A percentile compares a stretch with the other conserved stretches of the same genome.
Conservation (phyloP, 2,113 vertebrate species). For the Fukomys damarensis region DNA sequence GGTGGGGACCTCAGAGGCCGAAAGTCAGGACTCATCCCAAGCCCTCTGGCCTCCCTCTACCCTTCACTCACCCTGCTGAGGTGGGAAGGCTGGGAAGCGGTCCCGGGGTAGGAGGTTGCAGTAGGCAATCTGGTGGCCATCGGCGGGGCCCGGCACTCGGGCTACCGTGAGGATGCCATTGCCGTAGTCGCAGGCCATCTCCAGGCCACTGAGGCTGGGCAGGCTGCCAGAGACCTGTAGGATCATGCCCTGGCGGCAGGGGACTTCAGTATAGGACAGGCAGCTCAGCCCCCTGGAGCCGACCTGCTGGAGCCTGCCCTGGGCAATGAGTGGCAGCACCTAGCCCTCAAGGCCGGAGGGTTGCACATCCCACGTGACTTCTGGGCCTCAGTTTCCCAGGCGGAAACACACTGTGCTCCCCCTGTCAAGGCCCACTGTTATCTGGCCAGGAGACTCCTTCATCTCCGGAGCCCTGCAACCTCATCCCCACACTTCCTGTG, state of each 20-base stretch:
- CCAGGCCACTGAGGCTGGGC: conserved; percentile 91
- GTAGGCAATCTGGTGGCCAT: conserved; percentile 91
- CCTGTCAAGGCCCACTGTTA: fast-evolving
- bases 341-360: not conserved
- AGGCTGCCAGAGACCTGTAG: conserved; percentile 96
- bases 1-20: not conserved
- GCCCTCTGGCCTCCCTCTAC: not conserved
- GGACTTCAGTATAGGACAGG: not conserved
- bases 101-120: conserved; percentile 91
- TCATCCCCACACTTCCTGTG: not conserved
- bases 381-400: not conserved
- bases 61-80: conserved; percentile 87
- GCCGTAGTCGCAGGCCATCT: conserved; percentile 95
- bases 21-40: too few species aligned
- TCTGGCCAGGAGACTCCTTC: not conserved
- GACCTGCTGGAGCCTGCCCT: not conserved
- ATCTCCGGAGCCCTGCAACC: not conserved
- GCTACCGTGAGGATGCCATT: conserved; percentile 88
- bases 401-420: not conserved
- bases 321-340: not conserved
- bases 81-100: conserved; percentile 88
- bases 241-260: conserved; percentile 89
- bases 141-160: conserved; percentile 89
- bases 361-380: not conserved
- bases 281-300: fast-evolving